Conservation (phyloP, 1,140 invertebrate species). For the Palaemon carinicauda region DNA sequence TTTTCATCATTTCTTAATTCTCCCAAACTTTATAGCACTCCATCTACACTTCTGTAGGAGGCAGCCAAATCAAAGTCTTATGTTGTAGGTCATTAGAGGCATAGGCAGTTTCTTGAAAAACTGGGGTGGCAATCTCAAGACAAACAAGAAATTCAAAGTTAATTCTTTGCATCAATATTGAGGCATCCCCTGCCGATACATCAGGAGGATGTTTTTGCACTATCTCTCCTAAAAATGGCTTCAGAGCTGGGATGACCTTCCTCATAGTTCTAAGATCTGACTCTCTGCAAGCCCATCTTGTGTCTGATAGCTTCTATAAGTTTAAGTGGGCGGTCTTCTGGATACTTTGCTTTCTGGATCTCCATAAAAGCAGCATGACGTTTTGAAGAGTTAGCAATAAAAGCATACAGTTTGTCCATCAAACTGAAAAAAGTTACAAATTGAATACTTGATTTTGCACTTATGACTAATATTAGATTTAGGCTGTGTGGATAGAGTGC, state of each 20-base stretch:
- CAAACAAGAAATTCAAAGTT: not conserved
- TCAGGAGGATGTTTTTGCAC: not conserved
- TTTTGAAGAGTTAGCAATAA: not conserved
- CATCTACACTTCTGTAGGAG: not conserved
- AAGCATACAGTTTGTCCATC: constrained; percentile 15
- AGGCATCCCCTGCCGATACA: not conserved
- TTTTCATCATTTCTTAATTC: too few species aligned
- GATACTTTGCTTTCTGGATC: not conserved
- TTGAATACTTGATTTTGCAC: not conserved
- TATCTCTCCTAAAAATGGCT: too few species aligned
- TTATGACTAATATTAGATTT: not conserved
- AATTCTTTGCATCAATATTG: not conserved
- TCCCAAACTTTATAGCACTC: not conserved
- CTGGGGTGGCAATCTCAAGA: too few species aligned
- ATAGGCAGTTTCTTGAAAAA: too few species aligned
- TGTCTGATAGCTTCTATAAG: too few species aligned
- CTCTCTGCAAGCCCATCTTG: too few species aligned
- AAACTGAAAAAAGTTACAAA: constrained; percentile 18
- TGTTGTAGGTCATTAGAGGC: not conserved
- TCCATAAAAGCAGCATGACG: constrained; percentile 11
- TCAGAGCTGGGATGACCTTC: too few species aligned
- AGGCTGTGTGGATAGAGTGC: too few species aligned
- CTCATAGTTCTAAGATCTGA: too few species aligned
- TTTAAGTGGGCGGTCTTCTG: too few species aligned
- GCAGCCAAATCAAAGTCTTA: not conserved